These are phyloP conservation scores for Accipiter cooperii DNA, from an alignment of 2,113 vertebrate genomes.

Conservation along the genomic window DNA sequence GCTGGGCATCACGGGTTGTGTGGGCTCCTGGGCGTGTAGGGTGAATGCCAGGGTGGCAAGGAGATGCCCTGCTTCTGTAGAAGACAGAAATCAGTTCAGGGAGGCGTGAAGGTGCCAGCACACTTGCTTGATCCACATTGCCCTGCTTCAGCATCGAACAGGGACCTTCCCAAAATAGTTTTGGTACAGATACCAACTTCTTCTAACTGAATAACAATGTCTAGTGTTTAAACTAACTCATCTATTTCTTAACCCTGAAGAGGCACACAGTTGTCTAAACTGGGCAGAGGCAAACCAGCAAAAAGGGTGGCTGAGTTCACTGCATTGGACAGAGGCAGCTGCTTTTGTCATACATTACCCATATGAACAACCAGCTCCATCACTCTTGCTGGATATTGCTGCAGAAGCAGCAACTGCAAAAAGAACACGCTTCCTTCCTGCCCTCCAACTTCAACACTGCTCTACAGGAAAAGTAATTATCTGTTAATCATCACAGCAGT, in stretches of 20 bases:
- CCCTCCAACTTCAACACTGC: neutral
- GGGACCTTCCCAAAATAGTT: neutral
- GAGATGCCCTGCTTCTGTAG: neutral
- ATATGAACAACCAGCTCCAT: neutral
- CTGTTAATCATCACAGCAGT: neutral
- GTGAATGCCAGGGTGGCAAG: neutral
- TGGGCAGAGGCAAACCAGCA: neutral
- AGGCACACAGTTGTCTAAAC: neutral
- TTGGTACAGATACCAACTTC: neutral
- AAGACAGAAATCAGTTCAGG: neutral
- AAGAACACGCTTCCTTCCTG: neutral
- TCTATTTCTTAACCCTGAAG: neutral
- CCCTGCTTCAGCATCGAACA: neutral
- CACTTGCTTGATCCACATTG: neutral
- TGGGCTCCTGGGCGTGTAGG: neutral
- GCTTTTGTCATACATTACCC: neutral
- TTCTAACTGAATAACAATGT: neutral
- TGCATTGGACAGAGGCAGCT: neutral
- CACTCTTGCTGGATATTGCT: neutral
- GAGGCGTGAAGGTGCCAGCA: fast-evolving
- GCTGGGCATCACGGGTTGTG: fast-evolving
- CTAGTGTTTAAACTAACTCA: neutral
- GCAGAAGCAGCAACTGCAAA: neutral
- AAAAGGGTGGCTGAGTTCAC: neutral
- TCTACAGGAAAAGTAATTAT: neutral